Conservation (phyloP, 1,140 invertebrate species). For the Magallana angulata region DNA sequence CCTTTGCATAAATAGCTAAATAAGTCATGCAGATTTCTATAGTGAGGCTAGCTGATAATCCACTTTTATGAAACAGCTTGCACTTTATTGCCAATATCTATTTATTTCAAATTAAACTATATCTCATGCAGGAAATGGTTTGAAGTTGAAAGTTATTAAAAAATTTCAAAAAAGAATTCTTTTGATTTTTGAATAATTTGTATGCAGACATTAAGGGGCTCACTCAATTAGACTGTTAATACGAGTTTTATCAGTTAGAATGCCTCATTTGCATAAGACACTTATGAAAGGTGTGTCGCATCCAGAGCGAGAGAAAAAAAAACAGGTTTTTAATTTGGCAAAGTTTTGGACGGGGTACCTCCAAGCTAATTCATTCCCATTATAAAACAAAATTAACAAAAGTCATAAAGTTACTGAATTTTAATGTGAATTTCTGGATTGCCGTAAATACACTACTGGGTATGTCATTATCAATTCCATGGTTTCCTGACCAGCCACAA, state of each 20-base stretch:
- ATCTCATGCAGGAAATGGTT: constrained; percentile 33
- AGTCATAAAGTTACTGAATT: constrained; percentile 55
- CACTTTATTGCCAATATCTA: constrained; percentile 42
- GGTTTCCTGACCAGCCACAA: constrained; percentile 34
- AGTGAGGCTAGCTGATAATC: constrained; percentile 8
- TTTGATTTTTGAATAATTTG: neutral
- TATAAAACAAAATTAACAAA: constrained; percentile 56
- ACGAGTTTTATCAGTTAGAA: constrained; percentile 23
- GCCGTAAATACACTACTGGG: constrained; percentile 32
- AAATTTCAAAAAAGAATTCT: neutral
- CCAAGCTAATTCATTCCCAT: constrained; percentile 50
- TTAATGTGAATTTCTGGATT: constrained; percentile 52
- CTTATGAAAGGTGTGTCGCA: constrained; percentile 40
- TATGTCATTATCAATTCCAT: constrained; percentile 39
- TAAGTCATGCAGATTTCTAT: constrained; percentile 42
- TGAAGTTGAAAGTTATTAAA: constrained; percentile 20
- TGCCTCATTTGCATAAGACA: constrained; percentile 38
- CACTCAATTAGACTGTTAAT: constrained; percentile 40
- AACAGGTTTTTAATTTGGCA: constrained; percentile 44
- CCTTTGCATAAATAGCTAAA: constrained; percentile 45
- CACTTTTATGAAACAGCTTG: constrained; percentile 44
- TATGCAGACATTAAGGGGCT: constrained; percentile 33
- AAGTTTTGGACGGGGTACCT: neutral
- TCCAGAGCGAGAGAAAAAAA: constrained; percentile 19
- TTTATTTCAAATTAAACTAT: constrained; percentile 44